Base-by-base conservation (phyloP, 2,113 vertebrate species). In the Microcebus tavaratra region DNA sequence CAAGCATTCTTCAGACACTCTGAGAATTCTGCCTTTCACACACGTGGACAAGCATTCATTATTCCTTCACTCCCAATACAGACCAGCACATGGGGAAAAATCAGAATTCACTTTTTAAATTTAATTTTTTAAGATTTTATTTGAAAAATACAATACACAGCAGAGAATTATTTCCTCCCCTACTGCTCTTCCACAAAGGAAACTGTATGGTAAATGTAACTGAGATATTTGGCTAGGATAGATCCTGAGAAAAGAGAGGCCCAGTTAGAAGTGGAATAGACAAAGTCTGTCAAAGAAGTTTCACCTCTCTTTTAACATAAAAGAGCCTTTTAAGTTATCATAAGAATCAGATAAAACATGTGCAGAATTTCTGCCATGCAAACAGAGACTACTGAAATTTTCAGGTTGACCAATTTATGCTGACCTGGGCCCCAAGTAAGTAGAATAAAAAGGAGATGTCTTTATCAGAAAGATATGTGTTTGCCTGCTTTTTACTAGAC, bases 101-200 rank as follows among this genome's bases (percentile, higher is more conserved):
- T 34, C 48, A 96, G 89, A 91, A 70, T 55, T 92, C 18, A 72
- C 67, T 59, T 97, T 93, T 90, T 90, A 8, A 6, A 93, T 70
- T 80, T 88, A 83, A 68, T 82, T 91, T 97, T 98, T 98, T 36
- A 36, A 94, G 65, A 96, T 98, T 99, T 98, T 99, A 98, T 99
- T 99, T 98, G 93, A 98, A 99, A 99, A 99, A 99, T 98, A 98
- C 98, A 98, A 98, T 98, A 98, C 98, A 99, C 98, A 98, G 98
- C 97, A 98, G 98, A 98, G 98, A 98, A 97, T 98, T 98, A 95
- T 94, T 95, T 97, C 97, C 95, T 98, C 97, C 98, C 97, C 98
- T 97, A 98, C 98, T 98, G 98, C 97, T 98, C 97, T 98, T 98
- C 98, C 98, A 98, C 98, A 98, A 98, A 98, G 97, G 96, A 98